phyloP scores from a whole-genome alignment of 1,140 invertebrate species.

The Ostrea denselamellosa region DNA sequence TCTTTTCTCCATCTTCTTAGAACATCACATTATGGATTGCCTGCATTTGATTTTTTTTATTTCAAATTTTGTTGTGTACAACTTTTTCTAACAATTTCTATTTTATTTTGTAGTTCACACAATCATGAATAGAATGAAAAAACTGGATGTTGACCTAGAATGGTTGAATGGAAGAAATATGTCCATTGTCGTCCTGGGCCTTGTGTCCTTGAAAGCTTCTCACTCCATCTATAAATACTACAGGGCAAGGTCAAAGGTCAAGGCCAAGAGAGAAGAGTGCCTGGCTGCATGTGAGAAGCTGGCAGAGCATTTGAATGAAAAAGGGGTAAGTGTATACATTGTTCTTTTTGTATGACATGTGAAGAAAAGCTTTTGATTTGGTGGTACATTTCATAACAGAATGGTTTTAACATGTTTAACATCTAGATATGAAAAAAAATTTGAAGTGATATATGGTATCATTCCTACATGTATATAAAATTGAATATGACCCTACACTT shows the following conservation, averaged over 20 bases:
- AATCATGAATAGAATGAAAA: slow-evolving; percentile 12
- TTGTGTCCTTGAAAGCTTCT: not conserved
- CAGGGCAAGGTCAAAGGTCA: slow-evolving; percentile 36
- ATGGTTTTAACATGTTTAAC: no score
- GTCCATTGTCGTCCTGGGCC: not conserved
- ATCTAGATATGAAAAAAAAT: no score
- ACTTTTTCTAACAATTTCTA: not conserved
- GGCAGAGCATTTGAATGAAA: slow-evolving; percentile 37
- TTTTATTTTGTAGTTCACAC: not conserved
- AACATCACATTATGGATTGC: no score
- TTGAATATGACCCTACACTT: no score
- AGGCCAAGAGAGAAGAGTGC: slow-evolving; percentile 38
- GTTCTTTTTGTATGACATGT: not conserved
- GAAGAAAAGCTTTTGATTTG: not conserved
- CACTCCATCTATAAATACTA: slow-evolving; percentile 10
- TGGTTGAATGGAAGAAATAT: not conserved
- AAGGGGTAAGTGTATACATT: slow-evolving; percentile 39
- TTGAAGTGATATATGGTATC: no score
- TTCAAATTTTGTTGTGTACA: no score
- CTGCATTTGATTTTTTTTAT: no score
- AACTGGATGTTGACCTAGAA: not conserved
- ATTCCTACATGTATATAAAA: no score
- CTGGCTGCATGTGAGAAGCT: slow-evolving; percentile 41
- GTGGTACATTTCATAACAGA: not conserved
- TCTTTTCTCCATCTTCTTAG: no score